phyloP scores from a whole-genome alignment of 2,888 invertebrate species.

The Physocephala rufipes region DNA sequence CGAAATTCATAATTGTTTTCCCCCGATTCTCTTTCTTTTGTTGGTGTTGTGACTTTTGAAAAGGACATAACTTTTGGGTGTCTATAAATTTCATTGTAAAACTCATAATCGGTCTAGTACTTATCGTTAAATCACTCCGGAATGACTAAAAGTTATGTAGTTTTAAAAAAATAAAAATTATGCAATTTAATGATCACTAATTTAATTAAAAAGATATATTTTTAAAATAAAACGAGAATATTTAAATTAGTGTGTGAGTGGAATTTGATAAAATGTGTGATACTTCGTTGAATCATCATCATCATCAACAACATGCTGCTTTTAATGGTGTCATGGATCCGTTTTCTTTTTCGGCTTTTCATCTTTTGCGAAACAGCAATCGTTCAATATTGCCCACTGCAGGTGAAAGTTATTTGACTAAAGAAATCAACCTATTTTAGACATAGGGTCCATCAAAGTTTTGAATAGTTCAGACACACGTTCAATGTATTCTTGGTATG shows the following conservation, averaged over 20 bases:
- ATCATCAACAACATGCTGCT: too few species aligned
- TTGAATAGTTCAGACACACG: too few species aligned
- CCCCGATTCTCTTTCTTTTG: not conserved
- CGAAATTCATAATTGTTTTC: slow-evolving; percentile 13
- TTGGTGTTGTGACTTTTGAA: not conserved
- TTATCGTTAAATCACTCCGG: not conserved
- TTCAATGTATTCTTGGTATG: not conserved
- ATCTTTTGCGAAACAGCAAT: slow-evolving; percentile 74
- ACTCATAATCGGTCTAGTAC: not conserved
- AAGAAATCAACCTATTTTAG: not conserved
- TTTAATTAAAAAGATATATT: too few species aligned
- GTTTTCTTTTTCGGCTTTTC: slow-evolving; percentile 71
- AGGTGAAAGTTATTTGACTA: slow-evolving; percentile 62
- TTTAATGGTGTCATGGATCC: slow-evolving; percentile 54
- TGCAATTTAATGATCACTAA: too few species aligned
- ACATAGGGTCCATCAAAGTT: too few species aligned
- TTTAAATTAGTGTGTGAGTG: not conserved
- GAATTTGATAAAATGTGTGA: slow-evolving; percentile 48
- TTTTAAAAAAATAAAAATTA: not conserved
- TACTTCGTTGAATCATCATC: slow-evolving; percentile 52
- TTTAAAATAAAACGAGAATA: not conserved
- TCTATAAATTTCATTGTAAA: slow-evolving; percentile 24
- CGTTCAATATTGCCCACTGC: slow-evolving; percentile 72
- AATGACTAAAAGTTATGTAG: too few species aligned
- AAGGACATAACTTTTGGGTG: not conserved